phyloP scores from a whole-genome alignment of 2,113 vertebrate species.

The Melozone crissalis region DNA sequence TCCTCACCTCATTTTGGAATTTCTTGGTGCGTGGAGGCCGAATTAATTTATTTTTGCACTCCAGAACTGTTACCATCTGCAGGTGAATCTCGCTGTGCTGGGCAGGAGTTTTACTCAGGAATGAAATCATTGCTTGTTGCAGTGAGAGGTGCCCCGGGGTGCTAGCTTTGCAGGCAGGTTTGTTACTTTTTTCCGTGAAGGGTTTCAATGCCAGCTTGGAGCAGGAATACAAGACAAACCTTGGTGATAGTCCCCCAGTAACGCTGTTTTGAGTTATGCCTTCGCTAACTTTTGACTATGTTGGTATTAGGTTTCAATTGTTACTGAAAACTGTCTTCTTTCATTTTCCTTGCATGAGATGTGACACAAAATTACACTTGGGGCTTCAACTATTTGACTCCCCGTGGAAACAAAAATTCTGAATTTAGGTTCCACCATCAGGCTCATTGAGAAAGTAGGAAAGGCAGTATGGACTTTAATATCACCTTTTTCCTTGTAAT shows the following conservation, averaged over 20 bases:
- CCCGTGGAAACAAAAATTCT: background rate
- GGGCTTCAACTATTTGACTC: fast-evolving
- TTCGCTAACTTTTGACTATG: background rate
- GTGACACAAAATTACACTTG: no score
- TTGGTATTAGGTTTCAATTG: background rate
- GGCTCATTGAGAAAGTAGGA: background rate
- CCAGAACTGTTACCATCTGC: fast-evolving
- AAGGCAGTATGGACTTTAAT: background rate
- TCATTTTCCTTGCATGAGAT: background rate
- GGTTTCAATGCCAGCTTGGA: fast-evolving
- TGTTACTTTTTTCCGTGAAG: fast-evolving
- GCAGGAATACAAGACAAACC: background rate
- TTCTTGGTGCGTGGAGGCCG: fast-evolving
- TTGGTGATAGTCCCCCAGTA: fast-evolving
- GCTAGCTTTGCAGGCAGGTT: background rate
- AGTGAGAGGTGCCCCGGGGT: fast-evolving
- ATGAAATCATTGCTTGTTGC: fast-evolving
- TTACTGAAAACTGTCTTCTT: background rate
- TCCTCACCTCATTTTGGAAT: fast-evolving
- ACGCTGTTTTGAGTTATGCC: fast-evolving
- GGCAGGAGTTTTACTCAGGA: fast-evolving
- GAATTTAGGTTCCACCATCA: background rate
- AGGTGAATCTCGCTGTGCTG: fast-evolving
- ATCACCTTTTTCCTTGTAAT: fast-evolving
- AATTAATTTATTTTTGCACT: fast-evolving